These are phyloP conservation scores for Aradophagus sp. DNA, from an alignment of 1,140 invertebrate genomes.

Conservation along the genomic window DNA sequence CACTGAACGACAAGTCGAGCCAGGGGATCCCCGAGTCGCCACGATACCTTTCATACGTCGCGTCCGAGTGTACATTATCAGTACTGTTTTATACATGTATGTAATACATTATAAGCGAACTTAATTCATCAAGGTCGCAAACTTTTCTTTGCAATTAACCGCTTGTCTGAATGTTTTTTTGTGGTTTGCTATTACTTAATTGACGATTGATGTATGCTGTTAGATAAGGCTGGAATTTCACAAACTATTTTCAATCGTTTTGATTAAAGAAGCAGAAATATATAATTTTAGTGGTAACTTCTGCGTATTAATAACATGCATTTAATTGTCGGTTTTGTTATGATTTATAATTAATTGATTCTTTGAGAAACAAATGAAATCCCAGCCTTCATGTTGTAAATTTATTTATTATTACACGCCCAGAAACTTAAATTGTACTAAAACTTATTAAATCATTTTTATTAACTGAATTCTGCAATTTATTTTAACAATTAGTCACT, in stretches of 20 bases:
- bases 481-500: no score
- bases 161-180: slow-evolving; percentile 20
- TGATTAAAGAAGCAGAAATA: slow-evolving; percentile 9
- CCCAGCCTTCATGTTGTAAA: slow-evolving; percentile 22
- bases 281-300: background rate
- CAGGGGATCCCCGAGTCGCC: background rate
- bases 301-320: no score
- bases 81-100: slow-evolving; percentile 29
- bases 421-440: slow-evolving; percentile 35
- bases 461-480: no score
- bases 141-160: slow-evolving; percentile 31
- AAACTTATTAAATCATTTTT: no score
- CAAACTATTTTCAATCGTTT: slow-evolving; percentile 10
- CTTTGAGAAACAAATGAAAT: slow-evolving; percentile 24
- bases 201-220: slow-evolving; percentile 9
- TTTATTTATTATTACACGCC: slow-evolving; percentile 38
- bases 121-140: no score
- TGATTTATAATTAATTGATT: background rate
- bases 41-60: slow-evolving; percentile 25
- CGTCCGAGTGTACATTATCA: slow-evolving; percentile 25
- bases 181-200: slow-evolving; percentile 20
- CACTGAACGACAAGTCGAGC: background rate
- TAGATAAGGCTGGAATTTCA: slow-evolving; percentile 26
- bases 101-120: no score
- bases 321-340: no score